phyloP scores from a whole-genome alignment of 2,113 vertebrate genomes.

The Prunella fulvescens region DNA sequence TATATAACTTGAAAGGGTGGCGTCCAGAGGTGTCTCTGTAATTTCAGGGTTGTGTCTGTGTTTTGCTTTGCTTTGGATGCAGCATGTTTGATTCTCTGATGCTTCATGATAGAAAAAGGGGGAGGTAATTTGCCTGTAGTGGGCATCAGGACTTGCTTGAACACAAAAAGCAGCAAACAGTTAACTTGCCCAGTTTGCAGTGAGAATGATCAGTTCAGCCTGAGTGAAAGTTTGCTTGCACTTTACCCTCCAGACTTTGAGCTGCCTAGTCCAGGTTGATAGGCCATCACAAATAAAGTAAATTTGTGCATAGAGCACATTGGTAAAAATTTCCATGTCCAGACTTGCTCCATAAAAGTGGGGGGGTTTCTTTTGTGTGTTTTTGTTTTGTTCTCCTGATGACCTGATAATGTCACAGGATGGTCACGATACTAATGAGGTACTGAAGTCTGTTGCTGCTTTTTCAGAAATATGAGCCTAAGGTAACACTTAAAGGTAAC shows the following conservation, averaged over 20 bases:
- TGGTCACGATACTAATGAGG: neutral
- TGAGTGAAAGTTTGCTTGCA: slow-evolving; percentile 4
- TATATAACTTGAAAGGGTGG: neutral
- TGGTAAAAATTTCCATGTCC: neutral
- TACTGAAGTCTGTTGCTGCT: neutral
- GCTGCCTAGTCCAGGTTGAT: neutral
- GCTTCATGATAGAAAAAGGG: neutral
- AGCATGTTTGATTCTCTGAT: neutral
- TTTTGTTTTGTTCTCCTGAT: neutral
- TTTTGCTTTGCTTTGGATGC: neutral
- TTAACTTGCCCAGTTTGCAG: neutral
- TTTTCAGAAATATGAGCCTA: neutral
- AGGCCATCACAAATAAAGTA: neutral
- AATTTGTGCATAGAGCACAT: neutral
- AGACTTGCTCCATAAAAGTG: neutral
- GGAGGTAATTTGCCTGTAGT: neutral
- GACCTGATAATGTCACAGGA: neutral
- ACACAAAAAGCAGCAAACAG: neutral
- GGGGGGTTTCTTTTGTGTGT: accelerated
- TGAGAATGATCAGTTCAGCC: neutral
- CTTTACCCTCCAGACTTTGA: slow-evolving; percentile 17
- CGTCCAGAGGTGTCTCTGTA: neutral
- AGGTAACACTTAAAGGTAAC: neutral
- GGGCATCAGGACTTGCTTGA: neutral
- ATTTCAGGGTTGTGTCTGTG: neutral